Percentiles rank a stretch among this genome's conserved stretches.
Evolutionary conservation across 1,140 invertebrate genomes (phyloP).

Genomic region (Ooceraea biroi): DNA sequence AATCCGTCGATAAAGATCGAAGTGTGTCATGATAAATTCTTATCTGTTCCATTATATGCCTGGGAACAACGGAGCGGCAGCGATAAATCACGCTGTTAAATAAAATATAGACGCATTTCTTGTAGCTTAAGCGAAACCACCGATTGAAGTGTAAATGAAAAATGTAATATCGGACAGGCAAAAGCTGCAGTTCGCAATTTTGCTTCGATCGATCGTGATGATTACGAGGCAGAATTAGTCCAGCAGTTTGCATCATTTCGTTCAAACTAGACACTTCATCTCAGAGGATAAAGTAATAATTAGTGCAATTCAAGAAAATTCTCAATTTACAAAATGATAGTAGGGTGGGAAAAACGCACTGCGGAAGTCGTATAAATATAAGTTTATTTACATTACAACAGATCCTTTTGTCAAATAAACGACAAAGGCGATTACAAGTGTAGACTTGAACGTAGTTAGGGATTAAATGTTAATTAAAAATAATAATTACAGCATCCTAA

Average conservation of each 20-base stretch:
- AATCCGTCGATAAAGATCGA: constrained; percentile 7
- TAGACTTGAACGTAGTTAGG: constrained; percentile 80
- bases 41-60: not conserved
- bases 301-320: too few species aligned
- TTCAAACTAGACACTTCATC: too few species aligned
- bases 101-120: too few species aligned
- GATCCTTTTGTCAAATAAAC: constrained; percentile 80
- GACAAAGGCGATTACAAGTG: constrained; percentile 80
- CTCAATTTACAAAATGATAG: not conserved
- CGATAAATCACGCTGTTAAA: not conserved
- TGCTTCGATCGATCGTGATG: too few species aligned
- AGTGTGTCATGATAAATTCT: constrained; percentile 10
- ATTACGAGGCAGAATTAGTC: not conserved
- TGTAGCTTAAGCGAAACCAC: too few species aligned
- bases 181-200: too few species aligned
- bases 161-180: too few species aligned
- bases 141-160: too few species aligned
- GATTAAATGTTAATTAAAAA: constrained; percentile 82
- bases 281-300: too few species aligned
- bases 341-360: not conserved
- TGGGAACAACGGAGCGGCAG: not conserved
- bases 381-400: constrained; percentile 86
- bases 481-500: constrained; percentile 83
- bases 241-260: not conserved
- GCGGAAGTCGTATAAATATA: constrained; percentile 84